A percentile compares a stretch with the other conserved stretches of the same genome.
Conservation (phyloP, 2,797 vertebrate genomes). For the Synanceia verrucosa region DNA sequence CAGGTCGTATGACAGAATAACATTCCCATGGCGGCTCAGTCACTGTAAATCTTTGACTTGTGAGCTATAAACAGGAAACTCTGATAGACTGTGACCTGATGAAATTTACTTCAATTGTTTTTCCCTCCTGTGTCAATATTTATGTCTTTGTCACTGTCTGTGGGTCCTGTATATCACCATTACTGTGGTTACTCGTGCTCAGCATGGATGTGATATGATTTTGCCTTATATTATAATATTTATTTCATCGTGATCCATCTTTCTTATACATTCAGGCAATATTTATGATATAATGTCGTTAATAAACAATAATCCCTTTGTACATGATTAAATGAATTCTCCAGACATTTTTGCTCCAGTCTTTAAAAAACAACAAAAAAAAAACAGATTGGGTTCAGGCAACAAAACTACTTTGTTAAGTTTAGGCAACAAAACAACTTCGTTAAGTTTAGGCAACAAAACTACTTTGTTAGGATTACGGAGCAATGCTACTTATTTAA, state of each 20-base stretch:
- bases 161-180: neutral
- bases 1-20: conserved; percentile 3
- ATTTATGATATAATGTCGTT: neutral
- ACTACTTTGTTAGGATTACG: too few relatives aligned
- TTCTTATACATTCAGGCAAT: neutral
- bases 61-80: neutral
- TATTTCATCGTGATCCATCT: neutral
- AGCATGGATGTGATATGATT: neutral
- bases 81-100: conserved; percentile 2
- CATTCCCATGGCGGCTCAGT: neutral
- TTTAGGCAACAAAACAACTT: too few relatives aligned
- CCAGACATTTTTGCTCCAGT: too few relatives aligned
- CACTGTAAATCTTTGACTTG: conserved; percentile 14
- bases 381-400: too few relatives aligned
- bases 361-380: too few relatives aligned
- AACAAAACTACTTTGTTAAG: too few relatives aligned
- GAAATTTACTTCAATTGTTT: conserved; percentile 3
- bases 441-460: too few relatives aligned
- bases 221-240: neutral
- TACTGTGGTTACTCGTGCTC: too few relatives aligned
- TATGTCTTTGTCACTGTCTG: neutral
- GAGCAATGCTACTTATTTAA: too few relatives aligned
- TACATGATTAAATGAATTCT: too few relatives aligned
- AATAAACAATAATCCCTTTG: neutral
- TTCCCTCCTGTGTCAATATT: neutral